Evolutionary conservation across 2,888 invertebrate genomes (phyloP), one percentile per base, ranked within the genome.

Genomic region (Phalangium opilio): DNA sequence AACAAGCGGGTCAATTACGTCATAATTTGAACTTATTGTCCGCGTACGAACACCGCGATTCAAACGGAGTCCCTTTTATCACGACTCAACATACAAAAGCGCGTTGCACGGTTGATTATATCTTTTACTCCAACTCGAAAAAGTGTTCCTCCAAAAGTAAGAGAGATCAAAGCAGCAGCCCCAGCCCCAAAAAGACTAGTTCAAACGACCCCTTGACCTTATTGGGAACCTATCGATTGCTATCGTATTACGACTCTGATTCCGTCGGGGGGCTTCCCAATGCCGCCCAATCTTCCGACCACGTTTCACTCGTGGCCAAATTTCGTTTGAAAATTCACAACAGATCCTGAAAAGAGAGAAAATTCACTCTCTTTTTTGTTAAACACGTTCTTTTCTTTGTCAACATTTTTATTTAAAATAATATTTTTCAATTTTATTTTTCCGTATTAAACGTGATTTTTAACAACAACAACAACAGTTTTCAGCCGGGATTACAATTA

Each of bases 71-170:
- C 41, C 49, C 46, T 0, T 80, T 79, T 60, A 83, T 78, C 0
- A 82, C 87, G 4, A 86, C 89, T 0, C 75, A 72, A 63, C 90
- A 90, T 45, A 15, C 38, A 60, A 69, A 76, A 43, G 62, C 67
- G 41, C 83, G 83, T 81, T 67, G 78, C 45, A 81, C 78, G 3
- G 90, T 93, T 0, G 93, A 95, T 68, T 91, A 90, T 62, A 87
- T 95, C 51, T 87, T 90, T 65, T 87, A 82, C 54, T 60, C 61
- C 18, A 57, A 60, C 12, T 27, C 27, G 8, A 27, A 27, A 8
- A 27, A 27, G 8, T 27, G 27, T 27, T 27, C 27, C 8, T 8
- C 27, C 8, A 27, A 27, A 27, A 38, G 49, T 14, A 41, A 44
- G 3, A 57, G 57, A 40, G 15, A 36, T 7, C 21, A 34, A 14